Conservation (phyloP, 2,113 vertebrate species). For the Notechis scutatus region DNA sequence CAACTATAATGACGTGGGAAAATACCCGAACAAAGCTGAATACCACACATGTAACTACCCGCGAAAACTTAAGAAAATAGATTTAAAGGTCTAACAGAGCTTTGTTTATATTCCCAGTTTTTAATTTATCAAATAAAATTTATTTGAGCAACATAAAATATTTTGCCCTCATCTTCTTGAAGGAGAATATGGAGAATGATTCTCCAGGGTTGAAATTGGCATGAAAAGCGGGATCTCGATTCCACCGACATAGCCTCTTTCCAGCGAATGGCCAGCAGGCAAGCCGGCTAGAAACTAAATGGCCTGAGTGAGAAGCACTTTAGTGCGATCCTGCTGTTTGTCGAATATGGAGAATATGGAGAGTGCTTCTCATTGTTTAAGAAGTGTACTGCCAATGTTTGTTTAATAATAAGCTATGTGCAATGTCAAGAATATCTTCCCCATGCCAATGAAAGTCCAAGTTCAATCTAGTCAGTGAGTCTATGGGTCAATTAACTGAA, state of each 20-base stretch:
- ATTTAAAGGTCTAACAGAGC: background rate
- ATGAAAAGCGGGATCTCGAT: too few relatives aligned
- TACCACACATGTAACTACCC: too few relatives aligned
- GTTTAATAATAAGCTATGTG: background rate
- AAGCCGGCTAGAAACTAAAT: too few relatives aligned
- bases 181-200: background rate
- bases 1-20: too few relatives aligned
- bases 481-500: background rate
- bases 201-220: background rate
- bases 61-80: too few relatives aligned
- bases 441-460: conserved; percentile 1
- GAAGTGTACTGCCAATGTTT: background rate
- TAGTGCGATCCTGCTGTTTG: too few relatives aligned
- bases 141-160: background rate
- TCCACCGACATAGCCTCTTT: too few relatives aligned
- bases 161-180: background rate
- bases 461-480: background rate
- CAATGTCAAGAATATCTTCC: conserved; percentile 8
- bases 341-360: background rate
- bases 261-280: too few relatives aligned
- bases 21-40: too few relatives aligned
- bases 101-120: background rate
- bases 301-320: too few relatives aligned
- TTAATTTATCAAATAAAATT: conserved; percentile 23
- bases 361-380: background rate